Evolutionary conservation across 1,140 invertebrate genomes (phyloP).

Genomic region (Caenorhabditis remanei): DNA sequence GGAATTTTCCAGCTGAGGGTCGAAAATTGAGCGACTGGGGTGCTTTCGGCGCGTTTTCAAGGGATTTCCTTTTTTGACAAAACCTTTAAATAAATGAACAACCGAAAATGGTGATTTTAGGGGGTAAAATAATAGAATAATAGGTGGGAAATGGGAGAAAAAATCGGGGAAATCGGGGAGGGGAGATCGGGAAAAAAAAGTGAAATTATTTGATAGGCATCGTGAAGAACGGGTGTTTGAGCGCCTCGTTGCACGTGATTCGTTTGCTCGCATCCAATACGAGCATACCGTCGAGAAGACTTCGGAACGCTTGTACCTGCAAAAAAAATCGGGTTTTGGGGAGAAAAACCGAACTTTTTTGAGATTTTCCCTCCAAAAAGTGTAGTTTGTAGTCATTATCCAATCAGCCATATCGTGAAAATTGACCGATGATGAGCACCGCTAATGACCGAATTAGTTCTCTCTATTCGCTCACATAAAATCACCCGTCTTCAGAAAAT

Average conservation of each 20-base stretch:
- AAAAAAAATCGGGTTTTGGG: neutral
- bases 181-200: neutral
- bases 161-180: neutral
- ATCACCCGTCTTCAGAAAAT: constrained; percentile 12
- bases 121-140: no score
- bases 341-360: no score
- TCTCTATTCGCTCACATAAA: constrained; percentile 28
- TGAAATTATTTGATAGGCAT: constrained; percentile 77
- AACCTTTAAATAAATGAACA: no score
- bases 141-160: neutral
- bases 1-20: no score
- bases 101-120: no score
- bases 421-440: constrained; percentile 48
- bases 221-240: constrained; percentile 95
- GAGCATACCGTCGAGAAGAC: constrained; percentile 92
- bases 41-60: no score
- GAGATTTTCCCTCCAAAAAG: neutral
- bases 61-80: no score
- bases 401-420: constrained; percentile 54
- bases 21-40: no score
- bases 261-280: constrained; percentile 93
- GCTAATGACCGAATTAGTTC: constrained; percentile 2
- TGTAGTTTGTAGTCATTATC: constrained; percentile 40
- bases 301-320: constrained; percentile 85
- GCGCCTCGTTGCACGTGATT: constrained; percentile 90